A percentile compares a stretch with the other conserved stretches of the same genome.
These are phyloP conservation scores for Euura lappo DNA, from an alignment of 1,140 invertebrate genomes.

Conservation along the genomic window DNA sequence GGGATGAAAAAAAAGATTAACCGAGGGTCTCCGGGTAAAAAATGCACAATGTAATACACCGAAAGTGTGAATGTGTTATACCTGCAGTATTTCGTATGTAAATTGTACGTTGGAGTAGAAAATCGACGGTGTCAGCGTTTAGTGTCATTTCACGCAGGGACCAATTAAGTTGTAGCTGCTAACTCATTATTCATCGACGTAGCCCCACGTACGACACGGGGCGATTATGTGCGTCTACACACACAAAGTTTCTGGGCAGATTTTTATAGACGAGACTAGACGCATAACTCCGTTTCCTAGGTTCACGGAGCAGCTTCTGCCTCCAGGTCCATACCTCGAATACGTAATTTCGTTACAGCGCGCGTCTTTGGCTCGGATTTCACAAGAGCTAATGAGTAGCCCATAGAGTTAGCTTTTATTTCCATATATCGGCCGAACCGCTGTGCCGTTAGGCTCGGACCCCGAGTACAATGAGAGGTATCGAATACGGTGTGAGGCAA, in stretches of 20 bases:
- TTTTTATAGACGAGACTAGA: background rate
- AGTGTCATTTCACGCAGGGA: background rate
- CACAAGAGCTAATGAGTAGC: conserved; percentile 4
- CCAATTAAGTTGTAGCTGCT: conserved; percentile 3
- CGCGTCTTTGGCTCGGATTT: background rate
- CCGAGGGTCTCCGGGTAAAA: too few species aligned
- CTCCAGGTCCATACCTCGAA: conserved; percentile 3
- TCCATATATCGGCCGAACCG: background rate
- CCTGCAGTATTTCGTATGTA: background rate
- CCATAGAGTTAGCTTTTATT: conserved; percentile 7
- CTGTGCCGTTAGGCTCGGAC: background rate
- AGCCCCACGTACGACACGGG: too few species aligned
- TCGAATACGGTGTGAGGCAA: background rate
- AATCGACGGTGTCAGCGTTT: background rate
- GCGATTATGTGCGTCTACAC: background rate
- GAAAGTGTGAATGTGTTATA: too few species aligned
- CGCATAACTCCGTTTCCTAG: background rate
- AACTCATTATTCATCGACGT: background rate
- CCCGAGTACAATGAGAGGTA: background rate
- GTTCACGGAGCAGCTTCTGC: background rate
- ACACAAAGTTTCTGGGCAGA: background rate
- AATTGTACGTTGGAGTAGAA: background rate
- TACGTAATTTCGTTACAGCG: conserved; percentile 3
- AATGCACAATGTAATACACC: too few species aligned
- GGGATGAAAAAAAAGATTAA: background rate